phyloP scores from a whole-genome alignment of 2,888 invertebrate genomes.

The Drosophila parthenogenetica region DNA sequence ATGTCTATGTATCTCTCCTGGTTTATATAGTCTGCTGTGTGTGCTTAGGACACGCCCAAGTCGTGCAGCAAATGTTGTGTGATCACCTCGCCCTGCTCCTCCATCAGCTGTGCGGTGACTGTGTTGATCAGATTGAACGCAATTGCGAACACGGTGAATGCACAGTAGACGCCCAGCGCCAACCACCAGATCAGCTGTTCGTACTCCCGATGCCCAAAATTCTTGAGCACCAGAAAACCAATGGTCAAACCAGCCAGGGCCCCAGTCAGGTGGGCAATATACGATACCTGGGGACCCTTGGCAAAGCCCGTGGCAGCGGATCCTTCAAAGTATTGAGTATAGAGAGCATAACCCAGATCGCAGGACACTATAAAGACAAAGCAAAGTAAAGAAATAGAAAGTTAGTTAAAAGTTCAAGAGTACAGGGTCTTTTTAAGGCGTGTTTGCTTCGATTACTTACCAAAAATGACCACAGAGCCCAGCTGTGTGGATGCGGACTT shows the following conservation, averaged over 20 bases:
- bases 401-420: conserved; percentile 14
- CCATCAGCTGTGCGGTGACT: conserved; percentile 84
- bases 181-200: conserved; percentile 98
- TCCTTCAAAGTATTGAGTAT: conserved; percentile 90
- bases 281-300: conserved; percentile 92
- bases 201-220: conserved; percentile 97
- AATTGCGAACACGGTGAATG: conserved; percentile 96
- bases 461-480: conserved; percentile 95
- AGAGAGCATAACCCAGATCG: conserved; percentile 97
- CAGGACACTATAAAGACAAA: conserved; percentile 89
- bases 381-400: neutral
- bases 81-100: conserved; percentile 85
- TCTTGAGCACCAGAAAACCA: conserved; percentile 96
- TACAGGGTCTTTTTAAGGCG: neutral
- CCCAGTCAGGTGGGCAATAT: conserved; percentile 98
- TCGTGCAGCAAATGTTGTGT: conserved; percentile 85
- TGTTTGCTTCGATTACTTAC: conserved; percentile 85
- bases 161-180: conserved; percentile 96
- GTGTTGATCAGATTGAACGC: conserved; percentile 93
- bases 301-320: conserved; percentile 52
- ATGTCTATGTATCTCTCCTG: conserved; percentile 53
- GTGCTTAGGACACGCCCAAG: conserved; percentile 84
- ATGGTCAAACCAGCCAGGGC: conserved; percentile 97
- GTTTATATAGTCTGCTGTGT: conserved; percentile 4
- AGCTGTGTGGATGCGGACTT: conserved; percentile 96